These are phyloP conservation scores for Falco biarmicus DNA, from an alignment of 2,797 vertebrate species.

Conservation along the genomic window DNA sequence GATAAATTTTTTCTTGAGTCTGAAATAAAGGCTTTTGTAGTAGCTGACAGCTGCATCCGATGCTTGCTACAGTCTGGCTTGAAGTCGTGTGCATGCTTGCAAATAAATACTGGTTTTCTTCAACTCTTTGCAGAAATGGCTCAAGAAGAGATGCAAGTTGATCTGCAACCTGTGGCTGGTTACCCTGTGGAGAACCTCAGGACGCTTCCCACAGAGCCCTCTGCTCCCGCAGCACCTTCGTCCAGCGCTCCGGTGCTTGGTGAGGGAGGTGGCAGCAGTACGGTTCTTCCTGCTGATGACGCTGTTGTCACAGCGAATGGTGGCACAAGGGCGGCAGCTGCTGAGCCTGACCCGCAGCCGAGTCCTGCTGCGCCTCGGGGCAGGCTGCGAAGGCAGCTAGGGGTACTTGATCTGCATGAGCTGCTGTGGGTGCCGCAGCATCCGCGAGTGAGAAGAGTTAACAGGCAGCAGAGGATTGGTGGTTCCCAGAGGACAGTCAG, in stretches of 20 bases:
- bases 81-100: rapidly evolving
- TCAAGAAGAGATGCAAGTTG: slow-evolving; percentile 89
- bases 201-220: not conserved
- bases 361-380: not conserved
- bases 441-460: not conserved
- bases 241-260: not conserved
- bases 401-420: not conserved
- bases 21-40: not conserved
- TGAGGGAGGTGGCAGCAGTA: not conserved
- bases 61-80: not conserved
- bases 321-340: not conserved
- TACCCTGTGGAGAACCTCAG: not conserved
- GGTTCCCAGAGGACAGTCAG: slow-evolving; percentile 66
- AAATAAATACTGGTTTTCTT: not conserved
- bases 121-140: slow-evolving; percentile 68
- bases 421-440: not conserved
- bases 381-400: slow-evolving; percentile 63
- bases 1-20: not conserved
- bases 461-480: slow-evolving; percentile 30
- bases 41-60: not conserved
- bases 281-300: not conserved
- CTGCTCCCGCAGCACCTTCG: rapidly evolving
- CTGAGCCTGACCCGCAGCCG: rapidly evolving
- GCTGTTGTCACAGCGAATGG: not conserved
- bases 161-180: slow-evolving; percentile 63